Evolutionary conservation across 1,140 invertebrate species (phyloP), one percentile per base, ranked within the genome.

Genomic region (Colletes gigas): DNA sequence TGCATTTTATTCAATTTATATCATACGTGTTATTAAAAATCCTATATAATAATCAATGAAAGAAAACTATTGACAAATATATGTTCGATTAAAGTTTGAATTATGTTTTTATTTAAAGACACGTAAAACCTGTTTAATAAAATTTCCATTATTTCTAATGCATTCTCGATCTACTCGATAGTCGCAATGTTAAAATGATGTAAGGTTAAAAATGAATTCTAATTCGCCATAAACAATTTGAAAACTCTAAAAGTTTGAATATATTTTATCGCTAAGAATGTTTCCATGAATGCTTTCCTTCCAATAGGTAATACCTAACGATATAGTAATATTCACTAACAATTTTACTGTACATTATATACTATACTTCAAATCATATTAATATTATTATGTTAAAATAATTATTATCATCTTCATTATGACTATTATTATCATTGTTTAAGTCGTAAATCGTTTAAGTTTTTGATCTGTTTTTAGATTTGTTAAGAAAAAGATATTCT

Each of bases 381-480:
- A 85, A 88, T 86, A 86, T 85, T 75, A 83, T 82, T 82, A 84
- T 70, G 77, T 85, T 83, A 89, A 81, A 67, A 83, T 84, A 86
- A 84, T 78, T 66, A 89, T 73, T 70, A 74, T 79, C 55, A 78
- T 78, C 39, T 44, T 65, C 21, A 80, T 81, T 63, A 62, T 80
- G 52, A 57, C 68, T 75, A 70, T 71, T 78, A 73, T 75, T 78
- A 78, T 73, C 6, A 80, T 88, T 90, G 88, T 91, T 92, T 88
- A 85, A 81, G 71, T 76, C 59, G 83, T 83, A 72, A 82, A 78
- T 66, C 79, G 84, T 90, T 90, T 89, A 92, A 91, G 87, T 90
- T 92, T 92, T 88, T 72, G 21, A 89, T 66, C 74, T 89, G 80
- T 88, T 91, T 91, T 71, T 70, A 92, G 86, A 88, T 90, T 90